Evolutionary conservation across 1,140 invertebrate genomes (phyloP).

Genomic region (Bombus confusus): DNA sequence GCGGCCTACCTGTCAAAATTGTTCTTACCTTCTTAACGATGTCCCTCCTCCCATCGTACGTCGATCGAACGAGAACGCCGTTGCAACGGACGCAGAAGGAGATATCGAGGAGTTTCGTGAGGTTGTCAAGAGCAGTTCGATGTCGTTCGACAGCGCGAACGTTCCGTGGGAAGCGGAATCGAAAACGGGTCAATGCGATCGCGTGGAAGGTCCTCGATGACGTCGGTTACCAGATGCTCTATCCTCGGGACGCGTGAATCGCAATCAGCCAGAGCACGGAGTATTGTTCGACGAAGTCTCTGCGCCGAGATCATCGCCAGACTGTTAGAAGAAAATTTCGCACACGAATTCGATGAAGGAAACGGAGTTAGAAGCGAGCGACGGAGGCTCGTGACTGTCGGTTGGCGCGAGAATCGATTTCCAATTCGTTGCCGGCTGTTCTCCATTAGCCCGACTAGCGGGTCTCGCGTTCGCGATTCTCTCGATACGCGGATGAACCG

Average conservation of each 20-base stretch:
- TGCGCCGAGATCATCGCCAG: neutral
- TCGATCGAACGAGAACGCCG: neutral
- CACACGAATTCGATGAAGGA: neutral
- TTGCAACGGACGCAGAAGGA: neutral
- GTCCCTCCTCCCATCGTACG: neutral
- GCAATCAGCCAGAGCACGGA: neutral
- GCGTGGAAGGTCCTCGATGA: slow-evolving; percentile 24
- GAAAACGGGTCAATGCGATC: slow-evolving; percentile 9
- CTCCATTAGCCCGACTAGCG: neutral
- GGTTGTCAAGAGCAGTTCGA: neutral
- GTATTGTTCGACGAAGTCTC: neutral
- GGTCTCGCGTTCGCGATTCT: neutral
- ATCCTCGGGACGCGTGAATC: neutral
- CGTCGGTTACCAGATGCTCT: neutral
- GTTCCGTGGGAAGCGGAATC: neutral
- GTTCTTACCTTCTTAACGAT: slow-evolving; percentile 11
- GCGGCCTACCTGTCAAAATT: slow-evolving; percentile 22
- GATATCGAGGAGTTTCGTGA: neutral
- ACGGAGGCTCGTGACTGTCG: too few species aligned
- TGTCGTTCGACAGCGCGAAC: too few species aligned
- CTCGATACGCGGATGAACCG: neutral
- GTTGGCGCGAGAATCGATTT: neutral
- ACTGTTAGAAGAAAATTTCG: neutral
- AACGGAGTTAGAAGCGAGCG: too few species aligned
- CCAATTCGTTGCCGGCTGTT: neutral